phyloP scores from a whole-genome alignment of 2,113 vertebrate species.

The Hyperopisus bebe region DNA sequence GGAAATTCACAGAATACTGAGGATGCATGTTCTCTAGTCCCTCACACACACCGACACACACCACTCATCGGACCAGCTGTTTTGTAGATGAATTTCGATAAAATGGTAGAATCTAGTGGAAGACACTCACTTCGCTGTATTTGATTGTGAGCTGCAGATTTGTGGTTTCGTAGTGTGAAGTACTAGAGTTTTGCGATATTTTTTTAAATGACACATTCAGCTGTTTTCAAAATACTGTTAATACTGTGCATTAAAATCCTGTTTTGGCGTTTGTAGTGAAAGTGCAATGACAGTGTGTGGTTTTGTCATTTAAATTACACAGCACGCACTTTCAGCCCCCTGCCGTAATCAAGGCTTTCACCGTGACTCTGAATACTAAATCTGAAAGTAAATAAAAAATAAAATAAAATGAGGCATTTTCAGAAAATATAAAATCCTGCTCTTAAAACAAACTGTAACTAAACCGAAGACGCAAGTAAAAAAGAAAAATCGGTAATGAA shows the following conservation, averaged over 20 bases:
- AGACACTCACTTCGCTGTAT: background rate
- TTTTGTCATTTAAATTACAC: background rate
- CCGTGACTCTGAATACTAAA: background rate
- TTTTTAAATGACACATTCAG: background rate
- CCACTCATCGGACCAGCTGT: background rate
- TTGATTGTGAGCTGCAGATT: background rate
- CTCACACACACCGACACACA: background rate
- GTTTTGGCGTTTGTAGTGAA: background rate
- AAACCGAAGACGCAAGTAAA: background rate
- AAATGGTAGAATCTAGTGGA: background rate
- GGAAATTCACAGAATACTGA: background rate
- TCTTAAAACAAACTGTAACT: background rate
- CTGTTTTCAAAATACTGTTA: background rate
- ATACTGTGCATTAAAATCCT: background rate
- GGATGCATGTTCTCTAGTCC: background rate
- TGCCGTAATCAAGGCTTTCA: background rate
- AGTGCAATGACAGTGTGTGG: background rate
- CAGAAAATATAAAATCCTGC: background rate
- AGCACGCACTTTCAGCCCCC: background rate
- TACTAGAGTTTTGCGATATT: background rate
- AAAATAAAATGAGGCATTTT: background rate
- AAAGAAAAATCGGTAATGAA: background rate
- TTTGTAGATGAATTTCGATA: background rate
- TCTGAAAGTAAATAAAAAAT: background rate
- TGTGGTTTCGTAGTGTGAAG: background rate